Conservation (phyloP, 37 sponge, comb jelly and placozoan genomes). For the Eunapius fragilis region DNA sequence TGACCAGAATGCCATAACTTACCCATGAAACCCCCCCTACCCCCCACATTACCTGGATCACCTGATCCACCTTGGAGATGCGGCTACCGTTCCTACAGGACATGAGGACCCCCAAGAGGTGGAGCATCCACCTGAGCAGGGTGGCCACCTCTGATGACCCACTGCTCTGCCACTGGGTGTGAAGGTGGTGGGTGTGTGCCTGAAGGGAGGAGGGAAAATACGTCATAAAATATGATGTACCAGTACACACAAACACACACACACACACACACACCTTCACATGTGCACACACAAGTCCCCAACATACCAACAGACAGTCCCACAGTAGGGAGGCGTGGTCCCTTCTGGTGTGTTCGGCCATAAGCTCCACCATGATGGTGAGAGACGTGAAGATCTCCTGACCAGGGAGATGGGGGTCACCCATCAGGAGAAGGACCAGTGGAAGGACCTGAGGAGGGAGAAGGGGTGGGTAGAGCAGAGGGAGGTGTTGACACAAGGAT, state of each 20-base stretch:
- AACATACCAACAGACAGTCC: conserved; percentile 45
- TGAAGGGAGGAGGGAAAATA: neutral
- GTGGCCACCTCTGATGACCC: neutral
- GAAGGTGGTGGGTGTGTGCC: neutral
- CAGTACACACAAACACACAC: no score
- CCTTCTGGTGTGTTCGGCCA: conserved; percentile 76
- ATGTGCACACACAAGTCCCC: no score
- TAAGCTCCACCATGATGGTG: conserved; percentile 48
- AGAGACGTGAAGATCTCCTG: conserved; percentile 51
- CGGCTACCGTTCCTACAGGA: conserved; percentile 74
- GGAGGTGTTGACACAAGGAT: no score
- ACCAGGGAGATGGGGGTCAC: neutral
- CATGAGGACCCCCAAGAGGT: conserved; percentile 62
- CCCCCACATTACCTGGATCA: conserved; percentile 19
- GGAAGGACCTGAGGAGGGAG: neutral
- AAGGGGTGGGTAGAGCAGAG: no score
- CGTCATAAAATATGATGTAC: no score
- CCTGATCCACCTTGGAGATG: neutral
- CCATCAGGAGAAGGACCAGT: neutral
- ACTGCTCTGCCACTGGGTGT: neutral
- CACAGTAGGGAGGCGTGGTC: conserved; percentile 58
- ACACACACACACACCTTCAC: no score
- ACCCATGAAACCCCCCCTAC: no score
- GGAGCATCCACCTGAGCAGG: conserved; percentile 36
- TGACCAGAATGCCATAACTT: no score